These are phyloP conservation scores for Apamea crenata DNA, from an alignment of 2,888 invertebrate species.

Conservation along the genomic window DNA sequence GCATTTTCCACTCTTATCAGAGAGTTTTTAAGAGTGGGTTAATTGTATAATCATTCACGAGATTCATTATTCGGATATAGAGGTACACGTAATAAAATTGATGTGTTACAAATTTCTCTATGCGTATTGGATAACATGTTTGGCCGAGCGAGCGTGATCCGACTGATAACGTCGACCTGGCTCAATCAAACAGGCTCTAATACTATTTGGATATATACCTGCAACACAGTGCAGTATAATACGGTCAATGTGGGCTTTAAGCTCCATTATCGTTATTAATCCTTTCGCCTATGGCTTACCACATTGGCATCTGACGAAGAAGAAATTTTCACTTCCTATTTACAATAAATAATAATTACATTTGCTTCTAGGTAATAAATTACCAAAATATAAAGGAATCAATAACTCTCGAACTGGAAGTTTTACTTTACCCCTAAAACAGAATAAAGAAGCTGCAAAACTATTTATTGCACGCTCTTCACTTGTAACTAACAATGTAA, in stretches of 20 bases:
- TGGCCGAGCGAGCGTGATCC: slow-evolving; percentile 15
- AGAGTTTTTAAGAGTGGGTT: slow-evolving; percentile 25
- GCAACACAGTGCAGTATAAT: neutral
- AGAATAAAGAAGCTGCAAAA: neutral
- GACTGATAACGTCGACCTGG: slow-evolving; percentile 12
- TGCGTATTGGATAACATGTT: slow-evolving; percentile 33
- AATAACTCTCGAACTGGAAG: neutral
- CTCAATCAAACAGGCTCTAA: neutral
- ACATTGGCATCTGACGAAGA: neutral
- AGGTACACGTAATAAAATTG: slow-evolving; percentile 21
- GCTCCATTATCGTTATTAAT: neutral
- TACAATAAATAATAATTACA: neutral
- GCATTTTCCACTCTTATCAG: slow-evolving; percentile 13
- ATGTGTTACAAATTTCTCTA: slow-evolving; percentile 19
- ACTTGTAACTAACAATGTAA: no score
- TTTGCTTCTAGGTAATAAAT: neutral
- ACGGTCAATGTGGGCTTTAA: neutral
- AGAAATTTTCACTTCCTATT: neutral
- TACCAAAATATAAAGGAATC: neutral
- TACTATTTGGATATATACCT: neutral
- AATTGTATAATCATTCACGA: slow-evolving; percentile 24
- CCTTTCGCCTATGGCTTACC: neutral
- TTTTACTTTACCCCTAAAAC: neutral
- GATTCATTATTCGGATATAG: neutral
- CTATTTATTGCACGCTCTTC: no score